Conservation (phyloP, 2,888 invertebrate genomes). For the Mesopsocus fuscifrons region DNA sequence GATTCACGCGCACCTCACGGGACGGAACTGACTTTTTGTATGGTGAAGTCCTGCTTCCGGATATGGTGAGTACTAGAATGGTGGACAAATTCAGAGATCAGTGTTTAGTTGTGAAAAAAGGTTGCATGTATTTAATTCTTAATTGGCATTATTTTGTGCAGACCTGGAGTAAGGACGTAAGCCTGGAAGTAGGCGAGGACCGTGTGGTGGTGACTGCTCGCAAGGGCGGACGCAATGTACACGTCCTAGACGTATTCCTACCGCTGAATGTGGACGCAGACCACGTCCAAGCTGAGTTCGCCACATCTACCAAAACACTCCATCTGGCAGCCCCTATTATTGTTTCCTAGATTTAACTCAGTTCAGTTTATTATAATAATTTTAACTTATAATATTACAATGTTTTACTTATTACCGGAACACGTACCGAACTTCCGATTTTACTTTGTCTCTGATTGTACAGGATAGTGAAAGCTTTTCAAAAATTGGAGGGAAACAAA, state of each 20-base stretch:
- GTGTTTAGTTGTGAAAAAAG: constrained; percentile 6
- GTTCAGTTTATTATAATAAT: too few relatives aligned
- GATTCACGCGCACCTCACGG: neutral
- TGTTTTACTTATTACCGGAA: too few relatives aligned
- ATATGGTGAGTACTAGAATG: constrained; percentile 28
- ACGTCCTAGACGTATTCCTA: constrained; percentile 47
- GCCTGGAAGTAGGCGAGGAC: constrained; percentile 53
- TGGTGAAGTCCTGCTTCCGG: constrained; percentile 41
- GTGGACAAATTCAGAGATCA: constrained; percentile 14
- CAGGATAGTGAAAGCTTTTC: too few relatives aligned
- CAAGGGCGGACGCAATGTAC: constrained; percentile 27
- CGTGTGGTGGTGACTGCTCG: constrained; percentile 46
- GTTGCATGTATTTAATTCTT: constrained; percentile 3
- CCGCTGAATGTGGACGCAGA: constrained; percentile 44
- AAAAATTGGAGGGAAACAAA: too few relatives aligned
- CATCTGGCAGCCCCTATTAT: neutral
- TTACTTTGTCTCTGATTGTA: too few relatives aligned
- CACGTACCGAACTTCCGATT: too few relatives aligned
- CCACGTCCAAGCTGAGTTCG: constrained; percentile 29
- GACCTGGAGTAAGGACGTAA: constrained; percentile 40
- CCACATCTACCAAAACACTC: constrained; percentile 25
- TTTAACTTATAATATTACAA: too few relatives aligned
- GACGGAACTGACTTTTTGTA: constrained; percentile 22
- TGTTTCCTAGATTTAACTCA: too few relatives aligned
- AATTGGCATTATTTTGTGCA: constrained; percentile 26